phyloP scores from a whole-genome alignment of 2,113 vertebrate species.

The Sander lucioperca region DNA sequence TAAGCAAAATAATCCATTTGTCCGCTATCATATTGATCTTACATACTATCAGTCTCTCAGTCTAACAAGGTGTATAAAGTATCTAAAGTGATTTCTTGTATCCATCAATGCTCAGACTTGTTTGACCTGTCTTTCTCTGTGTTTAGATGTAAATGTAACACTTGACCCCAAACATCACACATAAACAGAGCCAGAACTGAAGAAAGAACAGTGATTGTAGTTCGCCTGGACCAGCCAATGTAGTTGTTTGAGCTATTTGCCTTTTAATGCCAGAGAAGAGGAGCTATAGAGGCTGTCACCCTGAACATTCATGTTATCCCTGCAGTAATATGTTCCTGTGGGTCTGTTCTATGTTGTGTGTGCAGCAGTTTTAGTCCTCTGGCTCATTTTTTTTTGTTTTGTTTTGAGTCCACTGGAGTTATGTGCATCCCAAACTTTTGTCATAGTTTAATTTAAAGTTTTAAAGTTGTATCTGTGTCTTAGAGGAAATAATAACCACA shows the following conservation, averaged over 20 bases:
- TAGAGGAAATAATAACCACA: conserved; percentile 1
- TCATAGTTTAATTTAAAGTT: not conserved
- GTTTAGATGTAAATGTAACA: not conserved
- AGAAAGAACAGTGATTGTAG: not conserved
- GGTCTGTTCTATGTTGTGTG: no score
- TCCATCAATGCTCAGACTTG: not conserved
- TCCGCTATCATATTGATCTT: not conserved
- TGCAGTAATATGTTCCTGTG: not conserved
- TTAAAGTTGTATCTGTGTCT: not conserved
- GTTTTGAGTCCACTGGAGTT: no score
- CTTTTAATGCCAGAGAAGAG: not conserved
- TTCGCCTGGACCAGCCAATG: not conserved
- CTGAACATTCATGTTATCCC: not conserved
- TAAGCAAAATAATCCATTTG: not conserved
- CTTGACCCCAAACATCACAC: not conserved
- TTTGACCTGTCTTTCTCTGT: not conserved
- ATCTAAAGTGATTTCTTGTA: not conserved
- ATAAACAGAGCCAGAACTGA: not conserved
- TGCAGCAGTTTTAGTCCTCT: no score
- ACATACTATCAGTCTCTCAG: not conserved
- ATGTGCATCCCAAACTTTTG: not conserved
- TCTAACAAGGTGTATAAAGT: not conserved
- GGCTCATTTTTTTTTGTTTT: no score
- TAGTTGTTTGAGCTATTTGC: not conserved
- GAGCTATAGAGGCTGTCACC: not conserved